phyloP scores from a whole-genome alignment of 2,888 invertebrate species.

The Hirtodrosophila histrioides region DNA sequence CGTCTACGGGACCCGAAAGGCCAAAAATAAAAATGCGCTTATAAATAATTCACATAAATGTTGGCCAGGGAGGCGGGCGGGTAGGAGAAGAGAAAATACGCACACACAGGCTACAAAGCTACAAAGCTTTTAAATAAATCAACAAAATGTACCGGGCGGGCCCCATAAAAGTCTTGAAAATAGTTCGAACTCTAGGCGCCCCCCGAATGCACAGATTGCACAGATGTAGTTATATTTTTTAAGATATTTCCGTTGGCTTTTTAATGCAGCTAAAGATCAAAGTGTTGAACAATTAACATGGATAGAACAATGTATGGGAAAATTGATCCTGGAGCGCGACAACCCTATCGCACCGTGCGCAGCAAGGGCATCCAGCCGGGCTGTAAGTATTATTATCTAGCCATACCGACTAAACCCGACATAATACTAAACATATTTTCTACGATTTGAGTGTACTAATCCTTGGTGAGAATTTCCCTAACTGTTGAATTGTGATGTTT shows the following conservation, averaged over 20 bases:
- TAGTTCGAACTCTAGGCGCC: conserved; percentile 11
- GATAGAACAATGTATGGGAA: conserved; percentile 96
- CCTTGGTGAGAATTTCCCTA: too few species aligned
- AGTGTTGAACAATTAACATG: conserved; percentile 85
- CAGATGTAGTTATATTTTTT: conserved; percentile 13
- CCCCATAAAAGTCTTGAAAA: background rate
- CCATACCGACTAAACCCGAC: conserved; percentile 12
- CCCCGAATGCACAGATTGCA: background rate
- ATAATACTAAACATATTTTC: background rate
- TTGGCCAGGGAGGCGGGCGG: conserved; percentile 5
- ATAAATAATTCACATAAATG: conserved; percentile 67
- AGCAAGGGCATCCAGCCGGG: conserved; percentile 93
- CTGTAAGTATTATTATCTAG: conserved; percentile 89
- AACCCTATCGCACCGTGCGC: conserved; percentile 93
- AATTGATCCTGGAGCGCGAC: conserved; percentile 92
- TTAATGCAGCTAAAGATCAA: conserved; percentile 34
- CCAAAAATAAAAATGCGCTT: conserved; percentile 76
- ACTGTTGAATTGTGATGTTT: too few species aligned
- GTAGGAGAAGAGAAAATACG: conserved; percentile 9
- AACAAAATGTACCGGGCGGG: conserved; percentile 11
- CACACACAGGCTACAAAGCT: conserved; percentile 16
- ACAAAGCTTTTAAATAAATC: conserved; percentile 55
- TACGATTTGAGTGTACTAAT: too few species aligned
- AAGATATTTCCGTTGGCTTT: conserved; percentile 43
- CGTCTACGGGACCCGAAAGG: conserved; percentile 61